Conservation (phyloP, 1,140 invertebrate genomes). For the Leptonema lineaticorne region DNA sequence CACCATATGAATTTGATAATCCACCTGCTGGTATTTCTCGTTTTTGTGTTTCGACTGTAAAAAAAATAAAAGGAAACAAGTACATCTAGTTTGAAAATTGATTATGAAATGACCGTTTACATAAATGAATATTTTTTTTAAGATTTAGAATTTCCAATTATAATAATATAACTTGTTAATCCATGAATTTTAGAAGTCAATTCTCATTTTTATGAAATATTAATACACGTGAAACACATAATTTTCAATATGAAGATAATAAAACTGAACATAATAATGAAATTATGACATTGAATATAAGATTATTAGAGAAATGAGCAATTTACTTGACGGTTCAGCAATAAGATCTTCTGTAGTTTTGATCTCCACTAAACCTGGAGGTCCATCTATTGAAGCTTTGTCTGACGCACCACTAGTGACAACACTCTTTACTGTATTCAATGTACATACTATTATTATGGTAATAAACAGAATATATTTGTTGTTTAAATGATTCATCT, state of each 20-base stretch:
- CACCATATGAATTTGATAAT: slow-evolving; percentile 56
- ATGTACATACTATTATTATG: background rate
- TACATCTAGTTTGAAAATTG: background rate
- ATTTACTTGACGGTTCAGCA: slow-evolving; percentile 49
- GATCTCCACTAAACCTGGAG: slow-evolving; percentile 46
- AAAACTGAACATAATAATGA: background rate
- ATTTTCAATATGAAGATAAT: too few species aligned
- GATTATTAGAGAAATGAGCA: too few species aligned
- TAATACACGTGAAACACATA: too few species aligned
- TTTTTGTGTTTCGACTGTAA: slow-evolving; percentile 53
- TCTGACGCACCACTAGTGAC: slow-evolving; percentile 74
- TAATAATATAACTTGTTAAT: too few species aligned
- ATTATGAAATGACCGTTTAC: too few species aligned
- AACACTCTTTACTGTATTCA: slow-evolving; percentile 50
- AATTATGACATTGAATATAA: background rate
- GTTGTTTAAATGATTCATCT: slow-evolving; percentile 13
- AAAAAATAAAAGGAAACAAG: background rate
- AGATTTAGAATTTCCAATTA: background rate
- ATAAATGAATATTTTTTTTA: background rate
- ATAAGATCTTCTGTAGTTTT: slow-evolving; percentile 48
- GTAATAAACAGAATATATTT: background rate
- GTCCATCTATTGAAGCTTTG: slow-evolving; percentile 30
- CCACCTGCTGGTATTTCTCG: slow-evolving; percentile 50
- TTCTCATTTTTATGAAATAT: too few species aligned
- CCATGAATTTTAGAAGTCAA: too few species aligned